phyloP scores from a whole-genome alignment of 2,113 vertebrate species.

The Brachirus orientalis region DNA sequence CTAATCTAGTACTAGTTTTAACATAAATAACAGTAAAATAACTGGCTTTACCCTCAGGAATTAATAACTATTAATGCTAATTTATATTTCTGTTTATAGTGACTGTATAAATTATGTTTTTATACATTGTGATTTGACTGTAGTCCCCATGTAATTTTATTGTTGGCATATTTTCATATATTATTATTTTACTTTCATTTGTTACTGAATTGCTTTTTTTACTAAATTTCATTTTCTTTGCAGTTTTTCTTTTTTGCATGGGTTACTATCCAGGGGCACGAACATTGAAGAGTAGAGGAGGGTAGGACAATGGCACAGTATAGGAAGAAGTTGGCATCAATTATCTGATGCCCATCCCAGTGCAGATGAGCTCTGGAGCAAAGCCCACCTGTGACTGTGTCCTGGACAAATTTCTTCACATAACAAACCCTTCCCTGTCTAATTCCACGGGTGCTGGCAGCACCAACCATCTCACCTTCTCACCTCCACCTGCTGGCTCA shows the following conservation, averaged over 20 bases:
- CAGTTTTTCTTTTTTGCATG: constrained; percentile 77
- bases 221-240: constrained; percentile 65
- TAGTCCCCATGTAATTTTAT: constrained; percentile 44
- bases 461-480: constrained; percentile 58
- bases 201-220: constrained; percentile 39
- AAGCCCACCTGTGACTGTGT: constrained; percentile 51
- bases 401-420: constrained; percentile 46
- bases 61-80: constrained; percentile 56
- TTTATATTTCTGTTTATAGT: constrained; percentile 38
- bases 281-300: constrained; percentile 69
- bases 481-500: constrained; percentile 58
- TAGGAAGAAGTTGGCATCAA: constrained; percentile 60
- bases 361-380: constrained; percentile 64
- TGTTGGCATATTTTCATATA: constrained; percentile 64
- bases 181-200: constrained; percentile 49
- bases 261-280: constrained; percentile 68
- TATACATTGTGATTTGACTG: constrained; percentile 45
- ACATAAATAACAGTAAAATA: constrained; percentile 69
- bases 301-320: constrained; percentile 53
- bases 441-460: constrained; percentile 43
- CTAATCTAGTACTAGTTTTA: constrained; percentile 76
- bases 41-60: constrained; percentile 55
- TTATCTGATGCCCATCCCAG: constrained; percentile 51
- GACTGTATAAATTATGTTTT: constrained; percentile 55
- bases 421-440: constrained; percentile 21